Conservation (phyloP, 1,140 invertebrate species). For the Phortica variegata region DNA sequence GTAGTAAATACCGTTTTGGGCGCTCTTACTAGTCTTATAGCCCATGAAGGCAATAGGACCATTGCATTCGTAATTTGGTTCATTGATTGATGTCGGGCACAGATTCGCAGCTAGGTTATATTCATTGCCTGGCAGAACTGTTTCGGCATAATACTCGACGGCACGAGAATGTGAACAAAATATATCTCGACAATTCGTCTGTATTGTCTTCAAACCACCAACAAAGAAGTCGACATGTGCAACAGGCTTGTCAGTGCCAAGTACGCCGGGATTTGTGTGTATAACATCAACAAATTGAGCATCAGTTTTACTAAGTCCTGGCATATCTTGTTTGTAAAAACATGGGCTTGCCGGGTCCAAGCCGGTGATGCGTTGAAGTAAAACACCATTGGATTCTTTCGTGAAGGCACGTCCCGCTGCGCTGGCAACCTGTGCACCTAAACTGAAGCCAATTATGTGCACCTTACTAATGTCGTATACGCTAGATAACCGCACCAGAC, state of each 20-base stretch:
- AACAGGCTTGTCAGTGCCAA: constrained; percentile 51
- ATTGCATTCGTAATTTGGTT: no score
- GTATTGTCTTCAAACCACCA: constrained; percentile 21
- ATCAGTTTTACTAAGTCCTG: constrained; percentile 59
- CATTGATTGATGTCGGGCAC: no score
- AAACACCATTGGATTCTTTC: constrained; percentile 16
- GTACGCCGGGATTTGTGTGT: constrained; percentile 70
- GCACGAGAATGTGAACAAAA: constrained; percentile 65
- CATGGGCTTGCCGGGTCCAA: constrained; percentile 70
- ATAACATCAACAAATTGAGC: constrained; percentile 69
- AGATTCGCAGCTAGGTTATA: no score
- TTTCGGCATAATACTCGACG: constrained; percentile 63
- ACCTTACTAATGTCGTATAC: constrained; percentile 27
- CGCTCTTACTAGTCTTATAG: no score
- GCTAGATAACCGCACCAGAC: constrained; percentile 17
- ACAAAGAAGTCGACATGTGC: constrained; percentile 75
- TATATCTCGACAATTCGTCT: constrained; percentile 53
- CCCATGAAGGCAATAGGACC: no score
- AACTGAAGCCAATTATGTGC: constrained; percentile 39
- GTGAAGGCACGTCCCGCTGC: constrained; percentile 55
- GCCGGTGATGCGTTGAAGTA: constrained; percentile 61
- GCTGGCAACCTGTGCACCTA: constrained; percentile 61
- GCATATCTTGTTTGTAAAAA: constrained; percentile 60
- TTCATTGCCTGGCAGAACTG: constrained; percentile 54
- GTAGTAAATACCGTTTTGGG: no score